A percentile compares a stretch with the other conserved stretches of the same genome.
Evolutionary conservation across 2,797 vertebrate species (phyloP).

Genomic region (Poeciliopsis paucimaculata): DNA sequence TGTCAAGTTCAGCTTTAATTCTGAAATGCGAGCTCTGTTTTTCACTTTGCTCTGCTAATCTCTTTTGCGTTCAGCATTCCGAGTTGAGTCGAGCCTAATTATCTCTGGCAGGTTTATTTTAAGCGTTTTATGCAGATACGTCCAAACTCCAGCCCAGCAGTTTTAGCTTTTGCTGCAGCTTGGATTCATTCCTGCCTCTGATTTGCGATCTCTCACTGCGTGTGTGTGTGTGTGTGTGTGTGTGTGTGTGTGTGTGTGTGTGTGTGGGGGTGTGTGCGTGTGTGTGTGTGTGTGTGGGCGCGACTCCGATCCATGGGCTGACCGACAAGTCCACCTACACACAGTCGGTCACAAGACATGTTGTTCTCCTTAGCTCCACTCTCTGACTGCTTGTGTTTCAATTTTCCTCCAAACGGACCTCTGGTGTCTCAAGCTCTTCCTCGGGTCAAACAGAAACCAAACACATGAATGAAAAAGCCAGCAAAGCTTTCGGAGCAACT

Average conservation of each 20-base stretch:
- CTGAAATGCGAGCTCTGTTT: not conserved
- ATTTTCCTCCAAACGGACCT: not conserved
- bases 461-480: not conserved
- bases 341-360: conserved; percentile 53
- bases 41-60: not conserved
- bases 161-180: not conserved
- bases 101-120: not conserved
- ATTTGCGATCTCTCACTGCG: not conserved
- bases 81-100: not conserved
- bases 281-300: not conserved
- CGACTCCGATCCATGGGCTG: conserved; percentile 43
- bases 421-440: not conserved
- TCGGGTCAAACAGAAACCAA: not conserved
- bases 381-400: conserved; percentile 11
- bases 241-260: no score
- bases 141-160: not conserved
- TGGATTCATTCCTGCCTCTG: not conserved
- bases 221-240: conserved; percentile 17
- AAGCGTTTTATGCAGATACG: not conserved
- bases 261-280: no score
- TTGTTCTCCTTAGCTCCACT: conserved; percentile 21
- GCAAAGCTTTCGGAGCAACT: not conserved
- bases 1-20: not conserved
- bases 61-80: not conserved
- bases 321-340: conserved; percentile 65